phyloP scores from a whole-genome alignment of 2,113 vertebrate genomes.

The Sylvilagus bachmani region DNA sequence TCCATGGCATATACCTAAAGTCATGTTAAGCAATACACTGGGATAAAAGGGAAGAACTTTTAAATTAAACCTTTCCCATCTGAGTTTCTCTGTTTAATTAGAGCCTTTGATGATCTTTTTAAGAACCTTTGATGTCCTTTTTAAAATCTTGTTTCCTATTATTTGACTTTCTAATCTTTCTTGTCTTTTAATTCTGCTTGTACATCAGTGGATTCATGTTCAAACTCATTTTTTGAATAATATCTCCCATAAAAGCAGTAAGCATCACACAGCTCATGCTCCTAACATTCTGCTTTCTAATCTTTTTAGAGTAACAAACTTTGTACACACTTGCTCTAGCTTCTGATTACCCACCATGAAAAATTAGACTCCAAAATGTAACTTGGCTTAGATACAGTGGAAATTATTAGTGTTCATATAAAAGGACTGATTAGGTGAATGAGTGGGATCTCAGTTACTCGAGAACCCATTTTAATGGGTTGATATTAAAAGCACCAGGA shows the following conservation, averaged over 20 bases:
- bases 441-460: background rate
- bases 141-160: background rate
- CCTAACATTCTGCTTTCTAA: background rate
- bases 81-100: background rate
- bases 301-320: background rate
- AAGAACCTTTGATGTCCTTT: background rate
- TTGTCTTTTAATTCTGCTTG: background rate
- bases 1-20: background rate
- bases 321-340: background rate
- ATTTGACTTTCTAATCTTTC: background rate
- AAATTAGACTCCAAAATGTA: background rate
- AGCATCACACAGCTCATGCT: background rate
- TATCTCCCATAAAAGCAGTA: background rate
- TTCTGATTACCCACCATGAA: background rate
- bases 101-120: background rate
- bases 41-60: background rate
- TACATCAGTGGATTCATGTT: background rate
- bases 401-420: background rate
- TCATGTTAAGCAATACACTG: background rate
- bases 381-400: background rate
- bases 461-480: background rate
- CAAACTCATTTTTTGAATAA: background rate
- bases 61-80: background rate
- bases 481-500: background rate
- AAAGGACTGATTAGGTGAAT: background rate